These are phyloP conservation scores for Hoplostethus atlanticus DNA, from an alignment of 2,797 vertebrate species.

Conservation along the genomic window DNA sequence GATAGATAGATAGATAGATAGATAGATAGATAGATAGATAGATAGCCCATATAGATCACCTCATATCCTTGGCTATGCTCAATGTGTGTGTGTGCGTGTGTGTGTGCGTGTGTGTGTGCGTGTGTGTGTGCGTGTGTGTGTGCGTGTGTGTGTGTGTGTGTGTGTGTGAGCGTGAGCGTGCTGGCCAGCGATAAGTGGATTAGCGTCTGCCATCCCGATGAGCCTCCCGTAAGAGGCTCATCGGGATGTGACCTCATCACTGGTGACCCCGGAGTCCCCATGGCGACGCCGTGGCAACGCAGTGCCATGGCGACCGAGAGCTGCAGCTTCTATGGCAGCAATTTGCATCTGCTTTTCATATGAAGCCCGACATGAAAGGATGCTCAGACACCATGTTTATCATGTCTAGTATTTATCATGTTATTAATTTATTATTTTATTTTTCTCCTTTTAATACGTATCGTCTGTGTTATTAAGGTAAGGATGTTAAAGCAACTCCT, in stretches of 20 bases:
- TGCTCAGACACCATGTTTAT: background rate
- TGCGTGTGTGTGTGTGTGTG: background rate
- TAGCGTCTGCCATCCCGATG: slow-evolving; percentile 60
- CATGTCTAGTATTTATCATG: background rate
- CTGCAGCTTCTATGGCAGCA: slow-evolving; percentile 40
- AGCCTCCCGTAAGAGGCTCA: slow-evolving; percentile 65
- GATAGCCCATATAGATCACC: slow-evolving; percentile 1
- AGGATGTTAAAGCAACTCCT: no score
- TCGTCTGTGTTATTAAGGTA: no score
- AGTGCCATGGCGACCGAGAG: slow-evolving; percentile 59
- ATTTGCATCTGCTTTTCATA: slow-evolving; percentile 72
- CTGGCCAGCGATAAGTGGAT: slow-evolving; percentile 70
- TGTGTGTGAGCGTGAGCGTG: background rate
- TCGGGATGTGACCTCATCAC: slow-evolving; percentile 71
- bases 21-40: background rate
- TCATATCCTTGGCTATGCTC: background rate
- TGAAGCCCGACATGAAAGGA: slow-evolving; percentile 16
- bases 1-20: background rate
- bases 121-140: slow-evolving; percentile 8
- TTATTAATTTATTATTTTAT: background rate
- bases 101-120: background rate
- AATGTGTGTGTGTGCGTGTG: background rate
- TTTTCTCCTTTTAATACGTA: no score
- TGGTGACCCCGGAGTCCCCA: slow-evolving; percentile 69
- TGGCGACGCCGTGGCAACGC: slow-evolving; percentile 72